phyloP scores from a whole-genome alignment of 53 echinoderm and acorn worm genomes.

The Holothuria scabra region DNA sequence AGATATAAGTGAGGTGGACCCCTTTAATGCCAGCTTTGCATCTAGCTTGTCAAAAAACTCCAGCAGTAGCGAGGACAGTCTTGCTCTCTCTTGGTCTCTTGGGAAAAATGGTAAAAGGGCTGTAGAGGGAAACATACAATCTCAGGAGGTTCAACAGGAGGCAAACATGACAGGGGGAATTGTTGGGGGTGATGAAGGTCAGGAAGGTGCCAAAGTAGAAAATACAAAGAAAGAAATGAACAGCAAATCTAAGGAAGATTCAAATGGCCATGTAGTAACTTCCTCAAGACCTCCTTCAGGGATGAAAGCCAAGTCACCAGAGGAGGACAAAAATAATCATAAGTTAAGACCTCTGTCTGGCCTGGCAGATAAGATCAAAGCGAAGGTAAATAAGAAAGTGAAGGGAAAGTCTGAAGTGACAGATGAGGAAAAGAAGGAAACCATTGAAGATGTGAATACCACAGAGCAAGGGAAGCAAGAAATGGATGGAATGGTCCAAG shows the following conservation, averaged over 20 bases:
- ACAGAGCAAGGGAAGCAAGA: background rate
- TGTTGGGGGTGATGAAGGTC: background rate
- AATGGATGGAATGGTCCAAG: background rate
- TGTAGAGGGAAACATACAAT: constrained; percentile 4
- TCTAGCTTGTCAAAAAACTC: constrained; percentile 18
- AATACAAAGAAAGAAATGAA: background rate
- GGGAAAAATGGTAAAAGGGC: constrained; percentile 46
- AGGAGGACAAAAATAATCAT: background rate
- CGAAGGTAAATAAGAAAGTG: constrained; percentile 21
- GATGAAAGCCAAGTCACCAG: background rate
- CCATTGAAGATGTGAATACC: background rate
- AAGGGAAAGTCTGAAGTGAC: too few relatives aligned
- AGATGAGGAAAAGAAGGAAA: background rate
- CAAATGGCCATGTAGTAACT: background rate
- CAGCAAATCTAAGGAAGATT: background rate
- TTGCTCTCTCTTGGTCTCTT: background rate
- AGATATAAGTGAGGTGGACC: background rate
- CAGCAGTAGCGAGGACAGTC: constrained; percentile 13
- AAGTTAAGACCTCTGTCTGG: constrained; percentile 33
- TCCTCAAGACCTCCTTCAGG: background rate
- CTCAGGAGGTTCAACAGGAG: background rate
- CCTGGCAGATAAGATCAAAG: constrained; percentile 32
- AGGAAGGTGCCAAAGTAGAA: background rate
- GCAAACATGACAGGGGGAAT: background rate
- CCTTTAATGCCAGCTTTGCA: background rate